A percentile compares a stretch with the other conserved stretches of the same genome.
phyloP scores from a whole-genome alignment of 2,797 vertebrate genomes.

The Etheostoma nigrum region DNA sequence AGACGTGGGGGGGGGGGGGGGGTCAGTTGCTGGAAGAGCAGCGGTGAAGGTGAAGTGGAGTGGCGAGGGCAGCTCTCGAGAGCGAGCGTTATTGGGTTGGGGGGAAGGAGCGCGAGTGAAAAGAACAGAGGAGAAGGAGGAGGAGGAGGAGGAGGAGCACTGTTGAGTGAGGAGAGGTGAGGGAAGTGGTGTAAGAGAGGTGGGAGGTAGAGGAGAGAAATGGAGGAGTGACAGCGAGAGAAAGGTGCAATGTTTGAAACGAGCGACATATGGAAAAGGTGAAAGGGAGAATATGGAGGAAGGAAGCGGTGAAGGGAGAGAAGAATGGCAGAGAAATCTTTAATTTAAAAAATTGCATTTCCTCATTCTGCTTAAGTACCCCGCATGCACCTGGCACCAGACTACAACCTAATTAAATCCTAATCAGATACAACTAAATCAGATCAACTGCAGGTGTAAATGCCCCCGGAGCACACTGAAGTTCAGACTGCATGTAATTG shows the following conservation, averaged over 20 bases:
- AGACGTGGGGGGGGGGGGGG: slow-evolving; percentile 10
- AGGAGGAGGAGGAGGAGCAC: slow-evolving; percentile 6
- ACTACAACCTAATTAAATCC: slow-evolving; percentile 36
- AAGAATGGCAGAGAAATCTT: background rate
- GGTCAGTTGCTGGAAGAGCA: slow-evolving; percentile 43
- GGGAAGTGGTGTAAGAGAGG: slow-evolving; percentile 62
- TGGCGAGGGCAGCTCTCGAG: slow-evolving; percentile 45
- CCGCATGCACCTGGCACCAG: slow-evolving; percentile 17
- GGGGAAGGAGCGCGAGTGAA: slow-evolving; percentile 27
- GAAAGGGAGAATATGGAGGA: slow-evolving; percentile 21
- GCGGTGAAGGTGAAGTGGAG: slow-evolving; percentile 39
- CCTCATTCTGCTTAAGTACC: background rate
- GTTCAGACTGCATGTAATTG: slow-evolving; percentile 42
- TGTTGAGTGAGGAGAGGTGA: slow-evolving; percentile 51
- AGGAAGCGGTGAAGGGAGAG: background rate
- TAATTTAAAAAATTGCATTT: slow-evolving; percentile 15
- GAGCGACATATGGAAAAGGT: slow-evolving; percentile 63
- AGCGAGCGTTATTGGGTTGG: slow-evolving; percentile 65
- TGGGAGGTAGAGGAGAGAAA: slow-evolving; percentile 58
- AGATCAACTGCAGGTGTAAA: slow-evolving; percentile 59
- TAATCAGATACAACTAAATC: slow-evolving; percentile 42
- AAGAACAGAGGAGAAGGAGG: slow-evolving; percentile 36
- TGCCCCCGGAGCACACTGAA: slow-evolving; percentile 12
- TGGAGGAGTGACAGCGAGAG: slow-evolving; percentile 48
- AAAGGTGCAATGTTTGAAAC: slow-evolving; percentile 69